phyloP scores from a whole-genome alignment of 23 tunicate species.

The Halocynthia aurantium region DNA sequence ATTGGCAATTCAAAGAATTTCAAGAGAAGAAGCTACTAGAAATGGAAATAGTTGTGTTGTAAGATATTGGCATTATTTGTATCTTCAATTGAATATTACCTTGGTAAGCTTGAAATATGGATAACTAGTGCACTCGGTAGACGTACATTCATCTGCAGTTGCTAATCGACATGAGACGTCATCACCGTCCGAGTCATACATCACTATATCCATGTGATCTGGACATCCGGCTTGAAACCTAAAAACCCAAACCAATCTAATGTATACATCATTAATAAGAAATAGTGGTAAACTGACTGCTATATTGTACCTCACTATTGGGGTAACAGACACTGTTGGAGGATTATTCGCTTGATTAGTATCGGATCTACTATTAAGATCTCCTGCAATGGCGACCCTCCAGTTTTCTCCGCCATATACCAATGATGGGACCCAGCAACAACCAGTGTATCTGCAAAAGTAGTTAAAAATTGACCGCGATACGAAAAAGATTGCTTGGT shows the following conservation, averaged over 20 bases:
- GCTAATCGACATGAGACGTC: conserved; percentile 41
- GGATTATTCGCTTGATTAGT: conserved; percentile 59
- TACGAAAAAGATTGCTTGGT: background rate
- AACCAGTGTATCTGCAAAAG: conserved; percentile 13
- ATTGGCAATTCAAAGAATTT: no score
- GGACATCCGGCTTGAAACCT: conserved; percentile 88
- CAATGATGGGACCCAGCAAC: conserved; percentile 12
- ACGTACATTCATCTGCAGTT: background rate
- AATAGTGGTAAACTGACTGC: background rate
- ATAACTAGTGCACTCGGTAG: background rate
- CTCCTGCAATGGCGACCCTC: conserved; percentile 26
- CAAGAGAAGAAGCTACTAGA: no score
- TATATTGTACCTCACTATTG: conserved; percentile 20
- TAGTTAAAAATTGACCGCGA: background rate
- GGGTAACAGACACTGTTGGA: conserved; percentile 39
- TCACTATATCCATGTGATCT: conserved; percentile 28
- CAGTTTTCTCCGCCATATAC: conserved; percentile 13
- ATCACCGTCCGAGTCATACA: conserved; percentile 60
- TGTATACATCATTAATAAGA: background rate
- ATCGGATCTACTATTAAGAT: conserved; percentile 55
- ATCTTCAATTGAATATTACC: background rate
- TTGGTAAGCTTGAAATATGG: conserved; percentile 19
- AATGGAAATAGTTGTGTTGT: no score
- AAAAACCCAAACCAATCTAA: conserved; percentile 1
- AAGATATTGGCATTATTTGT: no score